Base-by-base conservation (phyloP, 2,113 vertebrate species). In the Anthoscopus minutus region DNA sequence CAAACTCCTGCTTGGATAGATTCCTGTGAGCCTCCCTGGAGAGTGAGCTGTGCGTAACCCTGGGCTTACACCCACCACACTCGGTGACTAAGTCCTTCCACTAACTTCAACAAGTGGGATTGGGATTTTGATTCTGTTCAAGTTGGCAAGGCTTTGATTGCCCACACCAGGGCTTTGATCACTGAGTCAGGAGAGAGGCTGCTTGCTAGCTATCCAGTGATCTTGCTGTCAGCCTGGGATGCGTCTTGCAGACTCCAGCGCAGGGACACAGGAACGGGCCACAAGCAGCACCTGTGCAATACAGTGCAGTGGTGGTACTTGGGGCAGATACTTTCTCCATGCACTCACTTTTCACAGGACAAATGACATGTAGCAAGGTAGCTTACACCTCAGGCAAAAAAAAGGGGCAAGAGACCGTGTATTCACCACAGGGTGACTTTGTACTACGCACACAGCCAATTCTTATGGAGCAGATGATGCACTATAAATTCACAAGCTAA, bases 241-340 rank as follows among this genome's bases (percentile, higher is more conserved):
- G 25, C 37, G 35, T 13, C 74, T 37, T 57, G 37, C 48, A 79
- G 78, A 51, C 13, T 17, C 37, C n/a, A 76, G 53, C 0, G 0
- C 0, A 1, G 2, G 66, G 70, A 66, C 64, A 70, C 0, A 1
- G 38, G 60, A 79, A 50, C 35, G n/a, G 35, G 37, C 15, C 60
- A 40, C 15, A 42, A 23, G 53, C 66, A 60, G 33, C 45, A 15
- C 7, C 30, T 19, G 8, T n/a, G 30, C 1, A 2, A 56, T 4
- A 21, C 20, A 27, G 19, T 2, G 54, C 61, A 58, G n/a, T 5
- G 14, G 15, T 6, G 38, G 42, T 37, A 57, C 38, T 77, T 25
- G 24, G 12, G 54, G 40, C 54, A 70, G 25, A 33, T 8, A 21
- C 2, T 23, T 81, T 47, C 14, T 54, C 27, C 15, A 7, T 1